Percentiles rank a stretch among this genome's conserved stretches.
phyloP scores from a whole-genome alignment of 1,140 invertebrate genomes.

The Ephestia elutella region DNA sequence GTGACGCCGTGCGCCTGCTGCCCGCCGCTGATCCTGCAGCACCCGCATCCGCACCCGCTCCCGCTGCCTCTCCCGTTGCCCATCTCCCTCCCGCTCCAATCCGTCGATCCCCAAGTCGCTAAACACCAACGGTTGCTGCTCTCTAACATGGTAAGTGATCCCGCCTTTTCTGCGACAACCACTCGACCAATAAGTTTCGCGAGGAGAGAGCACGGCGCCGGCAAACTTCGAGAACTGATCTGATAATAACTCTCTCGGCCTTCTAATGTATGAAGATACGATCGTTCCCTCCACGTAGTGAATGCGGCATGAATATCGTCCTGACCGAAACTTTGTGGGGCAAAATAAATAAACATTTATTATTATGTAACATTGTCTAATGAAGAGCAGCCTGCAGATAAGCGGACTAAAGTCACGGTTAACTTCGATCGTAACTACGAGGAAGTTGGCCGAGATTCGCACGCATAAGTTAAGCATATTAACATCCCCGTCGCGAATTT shows the following conservation, averaged over 20 bases:
- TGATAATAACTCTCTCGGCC: constrained; percentile 49
- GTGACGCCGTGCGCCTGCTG: constrained; percentile 68
- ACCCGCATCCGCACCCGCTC: constrained; percentile 54
- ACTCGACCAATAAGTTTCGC: constrained; percentile 39
- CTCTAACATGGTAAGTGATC: constrained; percentile 74
- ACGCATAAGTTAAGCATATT: constrained; percentile 55
- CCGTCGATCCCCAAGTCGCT: constrained; percentile 63
- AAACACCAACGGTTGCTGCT: constrained; percentile 72
- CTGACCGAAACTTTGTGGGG: constrained; percentile 26
- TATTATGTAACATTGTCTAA: constrained; percentile 27
- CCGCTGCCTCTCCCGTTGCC: constrained; percentile 60
- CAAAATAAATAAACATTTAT: constrained; percentile 47
- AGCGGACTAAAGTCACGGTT: constrained; percentile 27
- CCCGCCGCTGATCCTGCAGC: constrained; percentile 62
- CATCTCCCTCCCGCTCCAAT: constrained; percentile 57
- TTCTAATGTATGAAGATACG: constrained; percentile 36
- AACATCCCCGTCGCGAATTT: constrained; percentile 41
- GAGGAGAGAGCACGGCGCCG: constrained; percentile 31
- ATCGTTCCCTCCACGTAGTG: constrained; percentile 31
- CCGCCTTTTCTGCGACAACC: constrained; percentile 16
- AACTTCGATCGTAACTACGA: constrained; percentile 45
- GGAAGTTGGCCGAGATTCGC: constrained; percentile 40
- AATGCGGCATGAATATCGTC: constrained; percentile 26
- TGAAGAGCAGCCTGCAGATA: constrained; percentile 23
- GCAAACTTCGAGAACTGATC: constrained; percentile 46